Evolutionary conservation across 92 coral and sea anemone species (phyloP), one percentile per base, ranked within the genome.

Genomic region (Desmophyllum pertusum): DNA sequence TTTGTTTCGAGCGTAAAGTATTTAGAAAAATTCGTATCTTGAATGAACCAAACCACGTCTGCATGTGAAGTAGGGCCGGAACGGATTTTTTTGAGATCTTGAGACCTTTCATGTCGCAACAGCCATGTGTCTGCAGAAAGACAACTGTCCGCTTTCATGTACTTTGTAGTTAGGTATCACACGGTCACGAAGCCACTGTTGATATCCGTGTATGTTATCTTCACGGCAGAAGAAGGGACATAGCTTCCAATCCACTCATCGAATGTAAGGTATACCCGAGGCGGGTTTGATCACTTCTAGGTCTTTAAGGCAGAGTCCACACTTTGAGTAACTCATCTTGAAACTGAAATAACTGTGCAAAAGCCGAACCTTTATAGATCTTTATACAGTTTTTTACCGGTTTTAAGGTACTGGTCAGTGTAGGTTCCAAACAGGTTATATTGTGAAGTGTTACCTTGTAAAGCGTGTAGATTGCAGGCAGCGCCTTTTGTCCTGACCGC

Each of bases 261-360:
- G 75, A 37, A 48, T 29, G 36, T 46, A 69, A 50, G 46, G 67
- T 55, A 18, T 68, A 19, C 76, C 84, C 14, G 84, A 66, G 19
- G 84, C 64, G 42, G 85, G 85, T 14, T 7, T 81, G 85, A 70
- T 51, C 11, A 81, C 78, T 70, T 81, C 78, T 41, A 81, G 77
- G 21, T 82, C 69, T 69, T 72, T 42, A 18, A 82, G 69, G 37
- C 86, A 70, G 15, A 82, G 79, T 82, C 70, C 86, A 73, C 79
- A 82, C 77, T 69, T 70, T 46, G 86, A 67, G 77, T 65, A 81
- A 53, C 85, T 81, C 75, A 81, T 81, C 70, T 61, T 78, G 62
- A 31, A 27, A 46, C 18, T 43, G 33, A 19, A 33, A 0, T n/a
- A 31, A 38, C 5, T 41, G 38, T 71, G 35, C 25, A 45, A 10